Evolutionary conservation across 2,113 vertebrate genomes (phyloP).

Genomic region (Lanius ludovicianus): DNA sequence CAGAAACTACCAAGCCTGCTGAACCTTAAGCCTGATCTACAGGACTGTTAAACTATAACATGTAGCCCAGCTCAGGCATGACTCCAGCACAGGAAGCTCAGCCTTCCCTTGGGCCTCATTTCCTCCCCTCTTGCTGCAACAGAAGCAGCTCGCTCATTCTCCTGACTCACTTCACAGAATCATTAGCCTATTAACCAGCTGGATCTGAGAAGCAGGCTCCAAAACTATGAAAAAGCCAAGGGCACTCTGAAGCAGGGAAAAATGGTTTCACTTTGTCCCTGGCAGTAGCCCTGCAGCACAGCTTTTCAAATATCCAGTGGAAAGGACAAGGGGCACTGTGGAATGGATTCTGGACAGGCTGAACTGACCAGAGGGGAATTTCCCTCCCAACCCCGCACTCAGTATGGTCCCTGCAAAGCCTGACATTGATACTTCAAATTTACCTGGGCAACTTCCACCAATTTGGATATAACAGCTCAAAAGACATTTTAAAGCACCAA

Average conservation of each 20-base stretch:
- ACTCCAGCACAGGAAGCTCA: background rate
- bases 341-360: background rate
- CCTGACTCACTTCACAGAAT: background rate
- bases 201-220: background rate
- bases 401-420: background rate
- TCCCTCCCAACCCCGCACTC: background rate
- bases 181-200: conserved; percentile 27
- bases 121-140: background rate
- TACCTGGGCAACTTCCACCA: background rate
- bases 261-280: background rate
- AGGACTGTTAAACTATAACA: background rate
- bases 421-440: background rate
- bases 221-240: background rate
- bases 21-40: background rate
- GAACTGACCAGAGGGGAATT: background rate
- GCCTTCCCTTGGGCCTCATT: background rate
- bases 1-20: background rate
- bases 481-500: background rate
- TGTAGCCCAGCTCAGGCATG: background rate
- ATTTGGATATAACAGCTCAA: background rate
- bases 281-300: background rate
- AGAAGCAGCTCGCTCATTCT: conserved; percentile 28
- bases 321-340: background rate
- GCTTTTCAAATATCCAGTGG: background rate
- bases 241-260: background rate